These are phyloP conservation scores for Nezara viridula DNA, from an alignment of 2,888 invertebrate genomes.

Conservation along the genomic window DNA sequence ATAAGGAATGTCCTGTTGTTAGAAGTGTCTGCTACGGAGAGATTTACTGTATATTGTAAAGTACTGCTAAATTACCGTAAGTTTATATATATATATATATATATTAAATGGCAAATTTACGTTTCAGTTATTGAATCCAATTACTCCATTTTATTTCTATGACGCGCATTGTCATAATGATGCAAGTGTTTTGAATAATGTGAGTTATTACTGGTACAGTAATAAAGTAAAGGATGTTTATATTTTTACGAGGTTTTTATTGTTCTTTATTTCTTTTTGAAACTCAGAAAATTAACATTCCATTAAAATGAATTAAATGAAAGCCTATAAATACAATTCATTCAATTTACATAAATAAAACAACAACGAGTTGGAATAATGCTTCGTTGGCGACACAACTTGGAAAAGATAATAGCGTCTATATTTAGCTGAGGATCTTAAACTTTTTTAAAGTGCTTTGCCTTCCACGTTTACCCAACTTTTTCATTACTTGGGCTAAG, in stretches of 20 bases:
- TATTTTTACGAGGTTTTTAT: not conserved
- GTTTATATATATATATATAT: no score
- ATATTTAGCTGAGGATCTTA: not conserved
- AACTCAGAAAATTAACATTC: not conserved
- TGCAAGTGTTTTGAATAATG: no score
- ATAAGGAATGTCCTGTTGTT: no score
- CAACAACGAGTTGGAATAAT: not conserved
- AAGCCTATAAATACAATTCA: not conserved
- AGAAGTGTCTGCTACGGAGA: no score
- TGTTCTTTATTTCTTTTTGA: no score
- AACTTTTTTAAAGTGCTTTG: not conserved
- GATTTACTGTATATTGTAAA: no score
- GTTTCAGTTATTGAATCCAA: no score
- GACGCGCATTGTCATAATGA: no score
- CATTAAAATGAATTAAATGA: not conserved
- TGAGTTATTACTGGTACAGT: not conserved
- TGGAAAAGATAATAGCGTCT: no score
- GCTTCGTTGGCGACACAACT: not conserved
- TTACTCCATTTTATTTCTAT: no score
- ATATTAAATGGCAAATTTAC: no score
- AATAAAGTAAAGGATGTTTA: not conserved
- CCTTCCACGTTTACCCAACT: not conserved
- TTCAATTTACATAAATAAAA: not conserved
- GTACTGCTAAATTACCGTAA: no score
- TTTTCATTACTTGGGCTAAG: not conserved